phyloP scores from a whole-genome alignment of 2,888 invertebrate species.

The Cryptocephalus moraei region DNA sequence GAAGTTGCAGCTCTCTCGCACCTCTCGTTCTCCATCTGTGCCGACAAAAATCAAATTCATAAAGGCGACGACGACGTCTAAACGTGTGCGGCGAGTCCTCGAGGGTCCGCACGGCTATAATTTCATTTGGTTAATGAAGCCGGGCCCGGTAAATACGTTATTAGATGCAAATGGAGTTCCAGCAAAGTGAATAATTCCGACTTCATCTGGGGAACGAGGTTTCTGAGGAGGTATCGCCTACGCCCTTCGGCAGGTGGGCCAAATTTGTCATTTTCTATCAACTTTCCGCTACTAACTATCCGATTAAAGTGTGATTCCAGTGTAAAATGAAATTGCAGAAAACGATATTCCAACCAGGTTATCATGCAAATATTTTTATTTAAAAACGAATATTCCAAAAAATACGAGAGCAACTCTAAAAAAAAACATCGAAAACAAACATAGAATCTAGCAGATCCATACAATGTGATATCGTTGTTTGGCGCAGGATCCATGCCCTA shows the following conservation, averaged over 20 bases:
- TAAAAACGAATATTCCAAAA: no score
- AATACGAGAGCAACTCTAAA: no score
- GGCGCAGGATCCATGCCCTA: no score
- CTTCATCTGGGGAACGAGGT: conserved; percentile 10
- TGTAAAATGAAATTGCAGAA: no score
- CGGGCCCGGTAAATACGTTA: conserved; percentile 33
- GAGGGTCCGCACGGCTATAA: conserved; percentile 27
- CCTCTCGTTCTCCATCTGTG: conserved; percentile 8
- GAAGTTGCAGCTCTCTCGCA: conserved; percentile 1
- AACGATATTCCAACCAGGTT: no score
- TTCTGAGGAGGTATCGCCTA: background rate
- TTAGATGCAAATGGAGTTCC: conserved; percentile 34
- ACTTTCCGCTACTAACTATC: no score
- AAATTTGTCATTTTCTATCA: no score
- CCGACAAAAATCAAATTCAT: conserved; percentile 21
- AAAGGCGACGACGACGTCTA: conserved; percentile 15
- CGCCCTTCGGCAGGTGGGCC: background rate
- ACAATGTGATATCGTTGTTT: no score
- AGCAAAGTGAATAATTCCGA: conserved; percentile 26
- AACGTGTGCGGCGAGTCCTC: conserved; percentile 10
- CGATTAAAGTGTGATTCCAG: no score
- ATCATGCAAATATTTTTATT: no score
- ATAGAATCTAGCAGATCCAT: no score
- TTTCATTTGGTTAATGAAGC: conserved; percentile 36
- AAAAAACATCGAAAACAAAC: no score